Base-by-base conservation (phyloP, 2,888 invertebrate species). In the Drosophila rellima region DNA sequence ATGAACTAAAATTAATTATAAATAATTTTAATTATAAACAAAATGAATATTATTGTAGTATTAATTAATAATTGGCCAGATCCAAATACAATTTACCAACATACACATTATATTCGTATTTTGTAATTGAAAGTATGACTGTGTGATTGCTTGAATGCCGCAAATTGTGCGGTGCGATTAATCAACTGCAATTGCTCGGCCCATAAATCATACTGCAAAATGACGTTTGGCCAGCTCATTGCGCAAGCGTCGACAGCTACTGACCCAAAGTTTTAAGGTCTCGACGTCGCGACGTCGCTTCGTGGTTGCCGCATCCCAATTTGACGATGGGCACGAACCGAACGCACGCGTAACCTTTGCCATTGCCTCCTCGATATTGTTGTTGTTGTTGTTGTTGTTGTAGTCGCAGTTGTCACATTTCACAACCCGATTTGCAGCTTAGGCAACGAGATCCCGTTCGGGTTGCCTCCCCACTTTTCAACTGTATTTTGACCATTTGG, bases 311-410 rank as follows among this genome's bases (percentile, higher is more conserved):
- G 17, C 35, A 59, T 40, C 23, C 8, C 56, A 56, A 47, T 52
- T 39, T 39, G 57, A 48, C 42, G 66, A 60, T 77, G 84, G 91
- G 82, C 91, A 90, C 91, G 90, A 71, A 91, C 90, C 78, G 74
- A 70, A 81, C 90, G 74, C 88, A 90, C 89, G 90, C 89, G 78
- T 91, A 91, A 90, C 90, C 90, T 90, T 91, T 90, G 86, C 79
- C 90, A 57, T 40, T 57, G 52, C 44, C 56, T 61, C 63, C 62
- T 51, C 31, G 55, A 17, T 59, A 35, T 39, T 11, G 29, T 37
- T 48, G 29, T 29, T 18, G 39, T 45, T 44, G 52, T 45, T 15
- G 44, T 13, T 29, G 54, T 7, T 51, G 73, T 35, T 50, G 59
- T 51, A 56, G 8, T 57, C 61, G 56, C 67, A 71, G 72, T 71